Conservation (phyloP, 2,888 invertebrate genomes). For the Agriotes lineatus region DNA sequence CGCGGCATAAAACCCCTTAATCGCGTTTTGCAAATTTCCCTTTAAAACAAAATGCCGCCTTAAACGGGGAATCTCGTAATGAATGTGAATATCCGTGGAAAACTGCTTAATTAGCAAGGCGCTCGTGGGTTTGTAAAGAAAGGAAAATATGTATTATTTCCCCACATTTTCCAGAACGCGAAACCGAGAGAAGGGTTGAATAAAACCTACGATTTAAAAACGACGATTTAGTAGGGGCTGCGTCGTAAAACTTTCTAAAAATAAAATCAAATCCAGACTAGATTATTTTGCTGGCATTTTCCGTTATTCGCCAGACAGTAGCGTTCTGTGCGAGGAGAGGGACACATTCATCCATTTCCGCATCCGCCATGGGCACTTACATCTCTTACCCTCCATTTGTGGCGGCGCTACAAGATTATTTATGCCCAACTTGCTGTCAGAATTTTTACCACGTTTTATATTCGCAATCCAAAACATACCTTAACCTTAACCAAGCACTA, state of each 20-base stretch:
- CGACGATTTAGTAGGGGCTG: neutral
- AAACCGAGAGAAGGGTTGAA: neutral
- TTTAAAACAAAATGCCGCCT: too few species aligned
- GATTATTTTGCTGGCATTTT: neutral
- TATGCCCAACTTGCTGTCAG: neutral
- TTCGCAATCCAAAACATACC: neutral
- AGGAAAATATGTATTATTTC: too few species aligned
- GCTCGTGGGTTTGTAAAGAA: too few species aligned
- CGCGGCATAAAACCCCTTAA: too few species aligned
- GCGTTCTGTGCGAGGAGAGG: slow-evolving; percentile 10
- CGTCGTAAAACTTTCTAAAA: slow-evolving; percentile 4
- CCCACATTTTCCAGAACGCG: neutral
- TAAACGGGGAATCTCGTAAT: too few species aligned
- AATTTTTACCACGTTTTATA: slow-evolving; percentile 14
- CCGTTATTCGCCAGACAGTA: neutral
- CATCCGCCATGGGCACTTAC: slow-evolving; percentile 20
- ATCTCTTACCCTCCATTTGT: slow-evolving; percentile 19
- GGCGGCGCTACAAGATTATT: slow-evolving; percentile 15
- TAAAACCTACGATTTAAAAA: neutral
- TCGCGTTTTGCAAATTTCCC: too few species aligned
- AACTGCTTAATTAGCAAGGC: too few species aligned
- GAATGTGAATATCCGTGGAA: too few species aligned
- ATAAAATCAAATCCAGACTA: slow-evolving; percentile 8
- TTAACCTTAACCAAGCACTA: neutral
- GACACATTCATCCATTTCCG: slow-evolving; percentile 19